Percentiles rank a stretch among this genome's conserved stretches.
These are phyloP conservation scores for Seira musarum DNA, from an alignment of 2,888 invertebrate species.

Conservation along the genomic window DNA sequence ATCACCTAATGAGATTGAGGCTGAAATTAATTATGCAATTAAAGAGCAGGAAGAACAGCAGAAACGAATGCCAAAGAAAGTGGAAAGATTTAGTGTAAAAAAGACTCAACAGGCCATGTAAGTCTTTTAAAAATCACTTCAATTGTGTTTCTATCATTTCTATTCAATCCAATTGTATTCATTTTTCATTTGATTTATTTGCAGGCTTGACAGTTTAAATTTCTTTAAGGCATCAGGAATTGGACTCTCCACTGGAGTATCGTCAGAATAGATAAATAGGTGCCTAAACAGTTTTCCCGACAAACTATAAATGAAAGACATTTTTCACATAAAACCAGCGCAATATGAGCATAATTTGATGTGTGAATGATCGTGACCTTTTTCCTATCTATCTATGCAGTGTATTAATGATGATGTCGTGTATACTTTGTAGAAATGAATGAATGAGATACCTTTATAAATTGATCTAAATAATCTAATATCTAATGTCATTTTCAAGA, in stretches of 20 bases:
- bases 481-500: no score
- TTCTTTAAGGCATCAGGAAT: slow-evolving; percentile 50
- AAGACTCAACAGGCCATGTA: slow-evolving; percentile 54
- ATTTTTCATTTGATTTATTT: slow-evolving; percentile 13
- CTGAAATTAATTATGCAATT: slow-evolving; percentile 27
- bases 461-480: no score
- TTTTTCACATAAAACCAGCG: no score
- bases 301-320: no score
- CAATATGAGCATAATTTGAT: no score
- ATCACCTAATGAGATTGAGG: background rate
- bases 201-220: slow-evolving; percentile 52
- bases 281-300: background rate
- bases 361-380: no score
- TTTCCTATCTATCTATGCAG: no score
- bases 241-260: background rate
- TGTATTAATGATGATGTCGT: no score
- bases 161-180: background rate
- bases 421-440: no score
- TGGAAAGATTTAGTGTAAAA: slow-evolving; percentile 45
- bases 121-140: slow-evolving; percentile 18
- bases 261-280: background rate
- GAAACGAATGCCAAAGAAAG: slow-evolving; percentile 42
- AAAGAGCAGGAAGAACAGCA: slow-evolving; percentile 5
- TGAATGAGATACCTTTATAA: no score
- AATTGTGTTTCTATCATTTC: no score